Evolutionary conservation across 2,888 invertebrate genomes (phyloP).

Genomic region (Andrena haemorrhoa): DNA sequence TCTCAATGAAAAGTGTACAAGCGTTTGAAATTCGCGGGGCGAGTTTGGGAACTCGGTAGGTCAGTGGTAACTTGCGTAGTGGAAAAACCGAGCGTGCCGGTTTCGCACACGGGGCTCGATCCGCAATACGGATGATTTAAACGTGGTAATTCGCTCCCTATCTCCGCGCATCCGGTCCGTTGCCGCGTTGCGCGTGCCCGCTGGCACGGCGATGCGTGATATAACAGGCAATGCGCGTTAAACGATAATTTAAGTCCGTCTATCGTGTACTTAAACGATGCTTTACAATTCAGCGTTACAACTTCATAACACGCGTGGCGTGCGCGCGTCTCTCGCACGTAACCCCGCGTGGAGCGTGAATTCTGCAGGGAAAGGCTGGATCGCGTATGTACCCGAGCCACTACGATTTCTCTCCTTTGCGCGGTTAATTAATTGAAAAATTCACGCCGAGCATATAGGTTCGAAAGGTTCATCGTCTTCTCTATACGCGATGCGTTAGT

Average conservation of each 20-base stretch:
- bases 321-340: conserved; percentile 22
- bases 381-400: no score
- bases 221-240: conserved; percentile 65
- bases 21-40: background rate
- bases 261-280: conserved; percentile 60
- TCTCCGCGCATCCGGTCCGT: conserved; percentile 68
- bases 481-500: background rate
- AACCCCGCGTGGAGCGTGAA: background rate
- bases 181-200: conserved; percentile 65
- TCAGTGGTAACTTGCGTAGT: conserved; percentile 32
- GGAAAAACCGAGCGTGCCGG: conserved; percentile 46
- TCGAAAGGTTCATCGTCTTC: no score
- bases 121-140: conserved; percentile 69
- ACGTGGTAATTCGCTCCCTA: conserved; percentile 69
- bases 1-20: background rate
- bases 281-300: conserved; percentile 57
- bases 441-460: no score
- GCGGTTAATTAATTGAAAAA: conserved; percentile 5
- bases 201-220: conserved; percentile 60
- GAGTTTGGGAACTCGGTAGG: background rate
- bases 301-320: conserved; percentile 41
- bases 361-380: background rate
- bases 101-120: conserved; percentile 53
- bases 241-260: conserved; percentile 64
- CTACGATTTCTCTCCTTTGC: background rate